A percentile compares a stretch with the other conserved stretches of the same genome.
Evolutionary conservation across 2,113 vertebrate genomes (phyloP).

Genomic region (Oreochromis tanganicae): DNA sequence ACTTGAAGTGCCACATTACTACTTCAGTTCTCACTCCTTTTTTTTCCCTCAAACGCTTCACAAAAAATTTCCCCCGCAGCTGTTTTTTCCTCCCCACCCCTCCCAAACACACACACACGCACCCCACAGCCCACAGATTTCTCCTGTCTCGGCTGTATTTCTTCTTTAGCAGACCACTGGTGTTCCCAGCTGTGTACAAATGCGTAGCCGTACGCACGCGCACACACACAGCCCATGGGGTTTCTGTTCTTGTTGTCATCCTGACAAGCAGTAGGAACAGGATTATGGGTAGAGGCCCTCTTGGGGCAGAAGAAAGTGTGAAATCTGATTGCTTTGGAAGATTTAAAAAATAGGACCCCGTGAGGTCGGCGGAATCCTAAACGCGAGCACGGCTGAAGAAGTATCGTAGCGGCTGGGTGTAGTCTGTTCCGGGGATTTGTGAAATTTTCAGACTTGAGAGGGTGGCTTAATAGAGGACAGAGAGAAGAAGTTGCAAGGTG

Average conservation of each 20-base stretch:
- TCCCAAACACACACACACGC: neutral
- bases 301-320: slow-evolving; percentile 44
- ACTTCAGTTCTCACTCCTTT: neutral
- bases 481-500: neutral
- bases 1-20: neutral
- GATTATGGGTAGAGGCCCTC: slow-evolving; percentile 41
- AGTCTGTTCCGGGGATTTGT: slow-evolving; percentile 37
- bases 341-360: slow-evolving; percentile 34
- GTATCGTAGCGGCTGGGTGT: slow-evolving; percentile 5
- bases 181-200: neutral
- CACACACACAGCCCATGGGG: neutral
- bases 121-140: neutral
- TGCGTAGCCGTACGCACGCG: neutral
- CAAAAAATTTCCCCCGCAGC: neutral
- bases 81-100: neutral
- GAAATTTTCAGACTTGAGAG: slow-evolving; percentile 22
- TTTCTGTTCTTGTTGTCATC: slow-evolving; percentile 41
- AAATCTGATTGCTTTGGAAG: slow-evolving; percentile 58
- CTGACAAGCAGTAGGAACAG: slow-evolving; percentile 54
- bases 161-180: neutral
- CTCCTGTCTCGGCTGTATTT: neutral
- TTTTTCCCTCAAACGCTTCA: fast-evolving
- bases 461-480: slow-evolving; percentile 11
- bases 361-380: slow-evolving; percentile 34
- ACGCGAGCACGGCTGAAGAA: slow-evolving; percentile 14